Base-by-base conservation (phyloP, 2,113 vertebrate species). In the Gadus chalcogrammus region DNA sequence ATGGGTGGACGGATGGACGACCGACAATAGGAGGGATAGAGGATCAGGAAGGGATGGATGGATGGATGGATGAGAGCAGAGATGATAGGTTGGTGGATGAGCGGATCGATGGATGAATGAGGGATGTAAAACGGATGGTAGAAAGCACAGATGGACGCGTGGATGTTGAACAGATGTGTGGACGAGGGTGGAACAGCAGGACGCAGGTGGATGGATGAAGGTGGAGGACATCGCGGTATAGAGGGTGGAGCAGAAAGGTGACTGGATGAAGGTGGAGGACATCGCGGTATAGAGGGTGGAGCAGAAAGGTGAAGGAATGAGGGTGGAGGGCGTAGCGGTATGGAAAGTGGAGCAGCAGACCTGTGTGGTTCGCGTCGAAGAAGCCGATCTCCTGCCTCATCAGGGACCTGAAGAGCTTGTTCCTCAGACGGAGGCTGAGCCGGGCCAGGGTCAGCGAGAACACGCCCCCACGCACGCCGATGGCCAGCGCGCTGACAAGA, bases 301-400 rank as follows among this genome's bases (percentile, higher is more conserved):
- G 28, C 28, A 24, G 24, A 24, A 24, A 7, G 31, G 31, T 35
- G 31, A 48, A 48, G 8, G 42, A 9, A 1, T 48, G 42, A 48
- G 11, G 8, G 42, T 48, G 42, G 9, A 48, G 42, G 42, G 2
- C 42, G 12, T 2, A 48, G 42, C 42, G 11, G 42, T 9, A 31
- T 79, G 85, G 11, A 83, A 4, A 4, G 31, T 4, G 31, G 31
- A 35, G 31, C 31, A 35, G 31, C 31, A 35, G 71, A 98, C 97
- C 97, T 91, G 97, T 99, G 71, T 96, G 95, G 72, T 97, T 98
- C 74, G 95, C 91, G 6, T 99, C 97, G 81, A 96, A 99, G 90
- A 99, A 99, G 71, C 88, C 94, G 16, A 96, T 97, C 77, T 99
- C 97, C 87, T 99, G 97, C 13, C 79, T 87, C 84, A 98, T 93